A percentile compares a stretch with the other conserved stretches of the same genome.
Evolutionary conservation across 2,888 invertebrate genomes (phyloP).

Genomic region (Cerastis rubricosa): DNA sequence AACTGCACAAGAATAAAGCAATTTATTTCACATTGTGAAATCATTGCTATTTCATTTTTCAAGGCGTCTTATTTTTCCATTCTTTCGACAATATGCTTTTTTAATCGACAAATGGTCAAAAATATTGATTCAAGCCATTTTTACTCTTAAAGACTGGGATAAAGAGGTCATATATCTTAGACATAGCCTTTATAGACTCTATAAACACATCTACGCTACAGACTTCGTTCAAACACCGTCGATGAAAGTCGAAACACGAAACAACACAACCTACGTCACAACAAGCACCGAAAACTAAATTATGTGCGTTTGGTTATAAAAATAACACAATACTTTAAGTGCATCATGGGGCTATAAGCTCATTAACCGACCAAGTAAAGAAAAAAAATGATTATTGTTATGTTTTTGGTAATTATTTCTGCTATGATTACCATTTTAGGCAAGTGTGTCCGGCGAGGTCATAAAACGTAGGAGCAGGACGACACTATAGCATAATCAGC

Average conservation of each 20-base stretch:
- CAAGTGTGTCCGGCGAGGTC: neutral
- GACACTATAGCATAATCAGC: neutral
- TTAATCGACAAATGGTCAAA: no score
- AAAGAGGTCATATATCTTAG: conserved; percentile 35
- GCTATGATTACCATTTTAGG: neutral
- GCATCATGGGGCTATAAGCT: conserved; percentile 61
- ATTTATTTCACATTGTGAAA: neutral
- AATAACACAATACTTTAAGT: conserved; percentile 49
- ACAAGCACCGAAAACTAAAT: conserved; percentile 77
- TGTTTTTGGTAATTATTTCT: neutral
- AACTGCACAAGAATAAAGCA: neutral
- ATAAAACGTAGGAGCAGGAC: neutral
- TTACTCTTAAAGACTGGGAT: neutral
- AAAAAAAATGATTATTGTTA: neutral
- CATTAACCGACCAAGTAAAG: conserved; percentile 4
- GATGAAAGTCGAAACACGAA: conserved; percentile 67
- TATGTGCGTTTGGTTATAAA: conserved; percentile 72
- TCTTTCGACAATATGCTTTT: neutral
- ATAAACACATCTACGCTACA: conserved; percentile 54
- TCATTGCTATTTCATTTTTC: neutral
- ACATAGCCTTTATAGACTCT: conserved; percentile 5
- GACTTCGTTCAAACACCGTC: conserved; percentile 66
- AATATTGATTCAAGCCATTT: neutral
- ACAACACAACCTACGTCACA: conserved; percentile 80
- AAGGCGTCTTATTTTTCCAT: neutral